These are phyloP conservation scores for Rhagium mordax DNA, from an alignment of 2,888 invertebrate genomes.

Conservation along the genomic window DNA sequence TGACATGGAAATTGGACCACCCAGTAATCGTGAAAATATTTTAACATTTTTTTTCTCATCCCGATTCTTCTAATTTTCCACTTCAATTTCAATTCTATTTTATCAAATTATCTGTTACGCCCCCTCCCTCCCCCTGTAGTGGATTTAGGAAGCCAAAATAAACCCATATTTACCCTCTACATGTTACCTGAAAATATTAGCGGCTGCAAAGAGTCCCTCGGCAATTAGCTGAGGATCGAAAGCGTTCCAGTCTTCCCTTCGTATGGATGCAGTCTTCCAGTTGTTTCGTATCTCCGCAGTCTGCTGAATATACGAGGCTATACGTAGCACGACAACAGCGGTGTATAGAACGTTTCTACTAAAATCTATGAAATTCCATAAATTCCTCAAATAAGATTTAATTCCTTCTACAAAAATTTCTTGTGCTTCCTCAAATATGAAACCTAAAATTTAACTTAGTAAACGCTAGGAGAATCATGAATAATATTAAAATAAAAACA, in stretches of 20 bases:
- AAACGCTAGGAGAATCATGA: too few relatives aligned
- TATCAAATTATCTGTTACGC: too few relatives aligned
- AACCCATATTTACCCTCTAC: too few relatives aligned
- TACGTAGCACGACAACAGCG: conserved; percentile 78
- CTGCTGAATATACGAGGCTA: conserved; percentile 85
- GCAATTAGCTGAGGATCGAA: conserved; percentile 95
- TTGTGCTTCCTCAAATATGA: conserved; percentile 93
- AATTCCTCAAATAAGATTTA: conserved; percentile 87
- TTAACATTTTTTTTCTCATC: too few relatives aligned
- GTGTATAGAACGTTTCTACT: conserved; percentile 90
- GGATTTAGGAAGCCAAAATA: too few relatives aligned
- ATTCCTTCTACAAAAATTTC: conserved; percentile 93
- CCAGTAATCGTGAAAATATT: too few relatives aligned
- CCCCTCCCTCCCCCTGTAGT: too few relatives aligned
- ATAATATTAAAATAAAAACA: too few relatives aligned
- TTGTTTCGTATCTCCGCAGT: conserved; percentile 78
- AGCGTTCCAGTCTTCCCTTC: conserved; percentile 90
- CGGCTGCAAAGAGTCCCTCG: conserved; percentile 94
- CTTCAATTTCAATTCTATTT: too few relatives aligned
- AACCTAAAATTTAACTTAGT: conserved; percentile 74
- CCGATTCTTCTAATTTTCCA: too few relatives aligned
- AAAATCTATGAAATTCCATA: conserved; percentile 98
- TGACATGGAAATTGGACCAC: too few relatives aligned
- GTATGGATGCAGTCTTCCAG: conserved; percentile 81
- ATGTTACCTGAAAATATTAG: conserved; percentile 89